A percentile compares a stretch with the other conserved stretches of the same genome.
Conservation (phyloP, 2,113 vertebrate species). For the Pontoporia blainvillei region DNA sequence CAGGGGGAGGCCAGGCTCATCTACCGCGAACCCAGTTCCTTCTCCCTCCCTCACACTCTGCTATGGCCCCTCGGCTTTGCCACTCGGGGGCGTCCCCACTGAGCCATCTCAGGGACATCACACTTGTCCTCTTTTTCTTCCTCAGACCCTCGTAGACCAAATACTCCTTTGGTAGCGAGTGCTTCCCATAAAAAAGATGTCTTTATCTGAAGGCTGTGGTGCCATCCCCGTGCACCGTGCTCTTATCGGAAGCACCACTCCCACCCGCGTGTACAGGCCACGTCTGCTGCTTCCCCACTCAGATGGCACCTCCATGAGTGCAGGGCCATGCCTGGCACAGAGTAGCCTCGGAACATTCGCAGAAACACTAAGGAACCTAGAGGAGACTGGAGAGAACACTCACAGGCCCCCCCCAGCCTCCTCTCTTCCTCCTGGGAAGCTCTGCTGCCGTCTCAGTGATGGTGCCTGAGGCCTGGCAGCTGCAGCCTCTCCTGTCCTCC, state of each 20-base stretch:
- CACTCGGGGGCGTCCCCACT: no score
- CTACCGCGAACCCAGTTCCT: neutral
- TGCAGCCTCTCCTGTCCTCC: neutral
- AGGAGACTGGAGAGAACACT: no score
- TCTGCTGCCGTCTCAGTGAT: no score
- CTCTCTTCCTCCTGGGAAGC: neutral
- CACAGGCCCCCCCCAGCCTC: no score
- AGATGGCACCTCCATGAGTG: rapidly evolving
- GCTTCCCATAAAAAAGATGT: neutral
- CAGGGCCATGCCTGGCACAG: neutral
- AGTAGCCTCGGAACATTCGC: neutral
- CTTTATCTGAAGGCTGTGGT: rapidly evolving
- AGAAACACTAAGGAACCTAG: neutral
- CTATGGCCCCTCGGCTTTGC: neutral
- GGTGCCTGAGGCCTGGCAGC: neutral
- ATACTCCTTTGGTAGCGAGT: neutral
- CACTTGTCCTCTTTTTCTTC: no score
- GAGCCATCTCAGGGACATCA: neutral
- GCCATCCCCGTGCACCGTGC: neutral
- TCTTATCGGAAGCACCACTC: rapidly evolving
- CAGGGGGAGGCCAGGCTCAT: no score
- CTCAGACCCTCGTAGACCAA: neutral
- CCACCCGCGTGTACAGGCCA: neutral
- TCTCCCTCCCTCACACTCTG: neutral
- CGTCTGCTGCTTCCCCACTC: rapidly evolving